phyloP scores from a whole-genome alignment of 2,797 vertebrate genomes.

The Xenops minutus region DNA sequence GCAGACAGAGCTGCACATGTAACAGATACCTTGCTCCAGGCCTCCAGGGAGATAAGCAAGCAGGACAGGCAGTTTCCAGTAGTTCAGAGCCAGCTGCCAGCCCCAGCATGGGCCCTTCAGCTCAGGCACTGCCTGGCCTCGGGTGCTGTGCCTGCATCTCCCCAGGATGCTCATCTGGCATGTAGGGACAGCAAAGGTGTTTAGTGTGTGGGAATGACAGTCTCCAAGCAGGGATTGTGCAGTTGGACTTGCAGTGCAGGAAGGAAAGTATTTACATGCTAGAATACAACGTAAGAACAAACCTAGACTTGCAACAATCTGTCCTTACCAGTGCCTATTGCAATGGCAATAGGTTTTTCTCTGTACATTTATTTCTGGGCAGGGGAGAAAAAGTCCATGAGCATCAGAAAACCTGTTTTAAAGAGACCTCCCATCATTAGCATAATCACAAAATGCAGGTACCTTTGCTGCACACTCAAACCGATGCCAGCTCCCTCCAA shows the following conservation, averaged over 20 bases:
- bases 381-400: neutral
- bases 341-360: neutral
- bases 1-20: neutral
- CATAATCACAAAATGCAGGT: neutral
- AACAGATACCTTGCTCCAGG: neutral
- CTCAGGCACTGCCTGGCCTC: neutral
- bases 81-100: neutral
- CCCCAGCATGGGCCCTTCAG: neutral
- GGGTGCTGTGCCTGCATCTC: accelerated
- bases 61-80: neutral
- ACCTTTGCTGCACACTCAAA: neutral
- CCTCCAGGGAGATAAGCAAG: neutral
- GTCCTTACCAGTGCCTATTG: neutral
- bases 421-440: accelerated
- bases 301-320: neutral
- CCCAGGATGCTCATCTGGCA: neutral
- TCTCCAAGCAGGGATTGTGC: neutral
- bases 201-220: neutral
- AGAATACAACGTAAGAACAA: neutral
- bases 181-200: accelerated
- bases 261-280: neutral
- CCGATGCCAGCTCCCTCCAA: neutral
- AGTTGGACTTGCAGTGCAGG: neutral
- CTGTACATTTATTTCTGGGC: neutral
- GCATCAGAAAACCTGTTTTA: neutral